Percentiles rank a stretch among this genome's conserved stretches.
Conservation (phyloP, 1,140 invertebrate genomes). For the Pachypeltis micranthus region DNA sequence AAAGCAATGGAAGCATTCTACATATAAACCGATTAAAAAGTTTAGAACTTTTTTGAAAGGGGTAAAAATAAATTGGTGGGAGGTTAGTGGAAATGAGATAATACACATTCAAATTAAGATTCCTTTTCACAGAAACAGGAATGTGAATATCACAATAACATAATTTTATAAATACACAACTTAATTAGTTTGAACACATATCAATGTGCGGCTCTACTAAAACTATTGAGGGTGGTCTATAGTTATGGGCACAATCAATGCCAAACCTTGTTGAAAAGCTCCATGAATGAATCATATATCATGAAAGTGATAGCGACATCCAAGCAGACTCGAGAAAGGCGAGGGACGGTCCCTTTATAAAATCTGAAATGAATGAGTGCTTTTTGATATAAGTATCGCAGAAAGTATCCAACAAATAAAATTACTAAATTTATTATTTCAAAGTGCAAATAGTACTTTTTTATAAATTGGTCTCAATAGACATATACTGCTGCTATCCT, state of each 20-base stretch:
- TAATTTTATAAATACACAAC: neutral
- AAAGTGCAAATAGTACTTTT: no score
- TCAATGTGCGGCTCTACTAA: neutral
- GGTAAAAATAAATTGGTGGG: no score
- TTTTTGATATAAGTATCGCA: no score
- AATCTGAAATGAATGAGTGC: slow-evolving; percentile 43
- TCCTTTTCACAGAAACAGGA: neutral
- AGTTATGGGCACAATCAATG: neutral
- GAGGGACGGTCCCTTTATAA: slow-evolving; percentile 95
- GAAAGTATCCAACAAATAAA: no score
- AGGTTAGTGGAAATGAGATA: no score
- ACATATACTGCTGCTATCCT: no score
- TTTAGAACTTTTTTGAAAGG: neutral
- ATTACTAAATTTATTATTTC: no score
- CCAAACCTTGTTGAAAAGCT: slow-evolving; percentile 56
- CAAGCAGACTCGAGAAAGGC: slow-evolving; percentile 85
- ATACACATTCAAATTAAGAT: neutral
- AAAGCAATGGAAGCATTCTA: no score
- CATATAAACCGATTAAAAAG: neutral
- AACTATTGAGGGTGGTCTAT: neutral
- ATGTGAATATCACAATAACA: neutral
- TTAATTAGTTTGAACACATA: neutral
- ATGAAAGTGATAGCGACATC: slow-evolving; percentile 98
- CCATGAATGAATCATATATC: slow-evolving; percentile 93
- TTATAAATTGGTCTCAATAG: no score